These are phyloP conservation scores for Danio kyathit DNA, from an alignment of 2,797 vertebrate species.

Conservation along the genomic window DNA sequence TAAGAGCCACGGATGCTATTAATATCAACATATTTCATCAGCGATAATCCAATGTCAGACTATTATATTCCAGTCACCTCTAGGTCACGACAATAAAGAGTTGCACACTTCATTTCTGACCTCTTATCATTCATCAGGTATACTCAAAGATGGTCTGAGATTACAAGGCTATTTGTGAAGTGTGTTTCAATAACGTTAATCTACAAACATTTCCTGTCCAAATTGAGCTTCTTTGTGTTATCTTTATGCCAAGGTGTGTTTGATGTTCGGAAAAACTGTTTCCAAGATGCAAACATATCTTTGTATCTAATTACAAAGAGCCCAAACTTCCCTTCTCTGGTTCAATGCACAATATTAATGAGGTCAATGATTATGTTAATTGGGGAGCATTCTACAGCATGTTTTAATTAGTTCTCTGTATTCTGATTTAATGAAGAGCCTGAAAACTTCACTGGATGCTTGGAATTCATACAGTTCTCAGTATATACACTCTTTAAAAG, in stretches of 20 bases:
- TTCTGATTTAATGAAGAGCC: constrained; percentile 59
- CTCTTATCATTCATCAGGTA: background rate
- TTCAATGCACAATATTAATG: constrained; percentile 80
- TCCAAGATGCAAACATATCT: constrained; percentile 55
- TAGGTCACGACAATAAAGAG: background rate
- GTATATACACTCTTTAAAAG: background rate
- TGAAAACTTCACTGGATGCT: constrained; percentile 44
- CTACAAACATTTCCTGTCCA: background rate
- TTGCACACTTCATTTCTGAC: constrained; percentile 19
- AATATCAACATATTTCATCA: background rate
- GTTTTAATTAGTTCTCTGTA: constrained; percentile 66
- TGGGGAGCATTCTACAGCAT: constrained; percentile 65
- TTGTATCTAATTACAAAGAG: constrained; percentile 62
- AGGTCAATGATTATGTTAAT: constrained; percentile 79
- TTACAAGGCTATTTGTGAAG: background rate
- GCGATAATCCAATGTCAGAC: background rate
- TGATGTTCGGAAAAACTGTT: constrained; percentile 54
- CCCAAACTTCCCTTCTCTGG: constrained; percentile 72
- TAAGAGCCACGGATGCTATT: too few relatives aligned
- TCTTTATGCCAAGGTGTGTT: constrained; percentile 21
- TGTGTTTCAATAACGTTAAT: constrained; percentile 1
- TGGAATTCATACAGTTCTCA: constrained; percentile 41
- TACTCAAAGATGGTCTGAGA: background rate
- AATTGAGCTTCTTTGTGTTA: constrained; percentile 10
- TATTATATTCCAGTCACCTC: constrained; percentile 23